phyloP scores from a whole-genome alignment of 2,797 vertebrate genomes.

The Xenops minutus region DNA sequence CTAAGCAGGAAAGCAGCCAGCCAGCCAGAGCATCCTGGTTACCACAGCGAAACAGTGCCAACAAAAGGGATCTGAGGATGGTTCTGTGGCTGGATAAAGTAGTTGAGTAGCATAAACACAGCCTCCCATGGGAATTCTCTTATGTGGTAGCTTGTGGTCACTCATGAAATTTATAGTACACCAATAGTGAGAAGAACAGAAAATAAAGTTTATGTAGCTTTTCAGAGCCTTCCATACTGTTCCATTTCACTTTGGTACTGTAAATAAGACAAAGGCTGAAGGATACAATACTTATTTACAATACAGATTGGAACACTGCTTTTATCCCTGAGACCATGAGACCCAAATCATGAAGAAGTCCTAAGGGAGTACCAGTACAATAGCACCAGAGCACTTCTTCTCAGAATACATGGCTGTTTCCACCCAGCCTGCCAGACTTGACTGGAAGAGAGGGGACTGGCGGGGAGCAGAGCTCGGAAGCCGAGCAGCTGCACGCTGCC shows the following conservation, averaged over 20 bases:
- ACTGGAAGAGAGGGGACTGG: not conserved
- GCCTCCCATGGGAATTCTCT: not conserved
- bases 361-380: not conserved
- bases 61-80: not conserved
- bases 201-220: not conserved
- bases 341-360: not conserved
- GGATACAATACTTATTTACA: not conserved
- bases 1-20: not conserved
- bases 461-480: fast-evolving
- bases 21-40: not conserved
- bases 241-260: not conserved
- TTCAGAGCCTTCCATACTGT: not conserved
- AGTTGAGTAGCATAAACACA: not conserved
- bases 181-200: not conserved
- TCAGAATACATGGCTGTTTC: not conserved
- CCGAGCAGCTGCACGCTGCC: not conserved
- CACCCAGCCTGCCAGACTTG: not conserved
- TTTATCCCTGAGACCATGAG: not conserved
- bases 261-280: not conserved
- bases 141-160: not conserved
- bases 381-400: not conserved
- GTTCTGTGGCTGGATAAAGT: not conserved
- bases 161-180: not conserved
- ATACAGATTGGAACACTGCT: not conserved
- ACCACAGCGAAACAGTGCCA: not conserved